A percentile compares a stretch with the other conserved stretches of the same genome.
Conservation (phyloP, 2,797 vertebrate genomes). For the Aphelocoma californica region DNA sequence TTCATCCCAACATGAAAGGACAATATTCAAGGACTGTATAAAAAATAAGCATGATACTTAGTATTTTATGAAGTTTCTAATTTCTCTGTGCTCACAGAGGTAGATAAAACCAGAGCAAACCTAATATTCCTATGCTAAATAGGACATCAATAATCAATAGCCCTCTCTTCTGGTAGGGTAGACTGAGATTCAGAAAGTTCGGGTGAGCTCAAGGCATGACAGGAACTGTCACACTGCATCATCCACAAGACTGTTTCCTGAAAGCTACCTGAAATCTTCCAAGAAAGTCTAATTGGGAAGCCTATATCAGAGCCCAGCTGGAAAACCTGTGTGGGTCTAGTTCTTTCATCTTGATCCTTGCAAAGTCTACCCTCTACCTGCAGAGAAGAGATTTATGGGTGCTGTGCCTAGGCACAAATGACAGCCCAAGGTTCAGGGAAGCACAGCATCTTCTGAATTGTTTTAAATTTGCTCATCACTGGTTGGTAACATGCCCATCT, state of each 20-base stretch:
- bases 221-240: background rate
- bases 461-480: background rate
- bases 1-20: background rate
- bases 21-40: background rate
- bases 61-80: background rate
- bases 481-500: background rate
- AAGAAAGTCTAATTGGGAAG: background rate
- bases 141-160: background rate
- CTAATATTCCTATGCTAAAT: background rate
- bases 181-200: background rate
- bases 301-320: background rate
- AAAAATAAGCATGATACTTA: background rate
- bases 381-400: background rate
- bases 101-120: background rate
- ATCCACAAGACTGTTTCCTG: background rate
- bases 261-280: background rate
- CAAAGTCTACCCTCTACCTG: background rate
- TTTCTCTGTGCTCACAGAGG: background rate
- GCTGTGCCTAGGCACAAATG: background rate
- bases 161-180: background rate
- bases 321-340: background rate
- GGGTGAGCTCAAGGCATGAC: background rate
- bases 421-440: background rate
- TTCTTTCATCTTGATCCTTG: background rate
- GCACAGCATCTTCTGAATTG: background rate